These are phyloP conservation scores for Coregonus clupeaformis DNA, from an alignment of 2,113 vertebrate genomes.

Conservation along the genomic window DNA sequence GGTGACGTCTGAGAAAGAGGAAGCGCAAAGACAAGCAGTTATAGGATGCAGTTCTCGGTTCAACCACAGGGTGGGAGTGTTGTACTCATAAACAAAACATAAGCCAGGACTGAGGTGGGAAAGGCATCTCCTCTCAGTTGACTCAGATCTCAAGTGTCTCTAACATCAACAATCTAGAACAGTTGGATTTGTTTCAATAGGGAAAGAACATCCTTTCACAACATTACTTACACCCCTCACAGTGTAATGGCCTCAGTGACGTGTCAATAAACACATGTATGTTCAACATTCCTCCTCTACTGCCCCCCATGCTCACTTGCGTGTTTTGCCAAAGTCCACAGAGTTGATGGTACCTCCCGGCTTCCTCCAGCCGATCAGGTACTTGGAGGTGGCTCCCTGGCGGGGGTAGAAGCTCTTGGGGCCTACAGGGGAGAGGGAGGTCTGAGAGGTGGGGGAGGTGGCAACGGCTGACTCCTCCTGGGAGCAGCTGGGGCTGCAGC, in stretches of 20 bases:
- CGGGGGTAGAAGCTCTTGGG: slow-evolving; percentile 96
- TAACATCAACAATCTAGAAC: slow-evolving; percentile 7
- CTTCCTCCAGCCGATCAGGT: slow-evolving; percentile 98
- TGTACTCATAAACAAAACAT: background rate
- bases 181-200: background rate
- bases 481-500: slow-evolving; percentile 75
- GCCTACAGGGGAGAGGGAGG: slow-evolving; percentile 78
- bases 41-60: background rate
- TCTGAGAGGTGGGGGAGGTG: slow-evolving; percentile 82
- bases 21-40: slow-evolving; percentile 22
- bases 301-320: slow-evolving; percentile 84
- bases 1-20: slow-evolving; percentile 80
- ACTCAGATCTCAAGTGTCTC: background rate
- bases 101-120: background rate
- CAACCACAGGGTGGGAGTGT: slow-evolving; percentile 58
- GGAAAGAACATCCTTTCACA: background rate
- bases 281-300: background rate
- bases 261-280: background rate
- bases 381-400: slow-evolving; percentile 97
- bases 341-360: slow-evolving; percentile 97
- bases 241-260: background rate
- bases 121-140: background rate
- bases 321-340: slow-evolving; percentile 95
- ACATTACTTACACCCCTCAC: background rate
- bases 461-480: slow-evolving; percentile 81